Percentiles rank a stretch among this genome's conserved stretches.
These are phyloP conservation scores for Zaprionus kolodkinae DNA, from an alignment of 1,140 invertebrate species.

Conservation along the genomic window DNA sequence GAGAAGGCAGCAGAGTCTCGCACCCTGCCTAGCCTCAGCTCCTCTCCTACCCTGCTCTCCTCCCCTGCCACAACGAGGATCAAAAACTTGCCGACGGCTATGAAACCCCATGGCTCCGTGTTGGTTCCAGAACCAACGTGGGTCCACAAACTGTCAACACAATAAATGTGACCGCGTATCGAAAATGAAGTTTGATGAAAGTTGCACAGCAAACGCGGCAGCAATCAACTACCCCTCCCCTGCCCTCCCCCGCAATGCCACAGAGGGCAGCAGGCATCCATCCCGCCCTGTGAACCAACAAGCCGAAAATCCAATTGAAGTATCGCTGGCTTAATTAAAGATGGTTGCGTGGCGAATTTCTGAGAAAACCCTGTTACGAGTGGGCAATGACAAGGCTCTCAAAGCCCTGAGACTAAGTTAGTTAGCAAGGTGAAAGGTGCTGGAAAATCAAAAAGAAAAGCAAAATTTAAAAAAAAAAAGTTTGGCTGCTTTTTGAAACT, in stretches of 20 bases:
- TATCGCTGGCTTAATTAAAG: conserved; percentile 46
- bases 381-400: background rate
- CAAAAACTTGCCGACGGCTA: conserved; percentile 54
- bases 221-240: conserved; percentile 14
- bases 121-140: background rate
- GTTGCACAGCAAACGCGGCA: conserved; percentile 47
- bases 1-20: background rate
- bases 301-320: conserved; percentile 47
- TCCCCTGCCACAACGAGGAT: conserved; percentile 2
- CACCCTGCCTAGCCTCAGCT: background rate
- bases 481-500: background rate
- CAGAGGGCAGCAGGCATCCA: no score
- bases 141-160: conserved; percentile 68
- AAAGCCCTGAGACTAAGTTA: background rate
- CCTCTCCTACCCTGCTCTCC: background rate
- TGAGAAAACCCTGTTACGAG: background rate
- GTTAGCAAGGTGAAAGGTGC: background rate
- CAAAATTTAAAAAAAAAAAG: background rate
- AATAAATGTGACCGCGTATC: conserved; percentile 69
- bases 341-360: conserved; percentile 20
- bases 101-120: conserved; percentile 9
- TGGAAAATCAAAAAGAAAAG: background rate
- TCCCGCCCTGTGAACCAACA: background rate
- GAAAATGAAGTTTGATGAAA: conserved; percentile 57
- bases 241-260: no score